These are phyloP conservation scores for Protobothrops flavoviridis DNA, from an alignment of 2,113 vertebrate species.

Conservation along the genomic window DNA sequence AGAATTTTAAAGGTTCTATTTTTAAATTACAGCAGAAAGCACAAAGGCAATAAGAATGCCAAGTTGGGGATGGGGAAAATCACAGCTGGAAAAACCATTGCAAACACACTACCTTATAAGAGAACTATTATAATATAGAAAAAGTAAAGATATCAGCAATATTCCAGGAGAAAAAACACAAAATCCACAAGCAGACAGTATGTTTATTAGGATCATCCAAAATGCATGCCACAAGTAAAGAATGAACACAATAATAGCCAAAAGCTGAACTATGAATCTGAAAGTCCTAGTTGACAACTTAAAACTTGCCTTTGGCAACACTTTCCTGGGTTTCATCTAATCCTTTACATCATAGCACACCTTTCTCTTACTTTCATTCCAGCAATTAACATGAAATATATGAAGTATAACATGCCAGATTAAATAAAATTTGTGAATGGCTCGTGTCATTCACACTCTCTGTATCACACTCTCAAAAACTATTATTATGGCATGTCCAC, in stretches of 20 bases:
- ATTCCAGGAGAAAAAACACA: background rate
- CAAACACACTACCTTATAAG: background rate
- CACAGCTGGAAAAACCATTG: background rate
- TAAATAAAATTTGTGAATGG: background rate
- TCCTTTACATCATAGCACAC: background rate
- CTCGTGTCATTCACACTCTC: too few relatives aligned
- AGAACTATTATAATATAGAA: background rate
- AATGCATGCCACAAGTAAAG: background rate
- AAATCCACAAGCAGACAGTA: background rate
- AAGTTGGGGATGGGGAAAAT: background rate
- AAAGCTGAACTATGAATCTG: background rate
- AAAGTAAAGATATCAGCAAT: background rate
- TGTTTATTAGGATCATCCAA: background rate
- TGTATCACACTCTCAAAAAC: background rate
- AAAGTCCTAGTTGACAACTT: background rate
- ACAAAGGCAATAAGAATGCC: background rate
- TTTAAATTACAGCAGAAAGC: background rate
- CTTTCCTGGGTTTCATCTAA: background rate
- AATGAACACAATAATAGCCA: background rate
- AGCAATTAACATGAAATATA: background rate
- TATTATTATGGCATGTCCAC: background rate
- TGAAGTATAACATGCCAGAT: background rate
- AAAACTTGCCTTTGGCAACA: background rate
- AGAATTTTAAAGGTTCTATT: slow-evolving; percentile 7
- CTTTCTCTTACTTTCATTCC: background rate